These are phyloP conservation scores for Amphimallon solstitiale DNA, from an alignment of 2,888 invertebrate genomes.

Conservation along the genomic window DNA sequence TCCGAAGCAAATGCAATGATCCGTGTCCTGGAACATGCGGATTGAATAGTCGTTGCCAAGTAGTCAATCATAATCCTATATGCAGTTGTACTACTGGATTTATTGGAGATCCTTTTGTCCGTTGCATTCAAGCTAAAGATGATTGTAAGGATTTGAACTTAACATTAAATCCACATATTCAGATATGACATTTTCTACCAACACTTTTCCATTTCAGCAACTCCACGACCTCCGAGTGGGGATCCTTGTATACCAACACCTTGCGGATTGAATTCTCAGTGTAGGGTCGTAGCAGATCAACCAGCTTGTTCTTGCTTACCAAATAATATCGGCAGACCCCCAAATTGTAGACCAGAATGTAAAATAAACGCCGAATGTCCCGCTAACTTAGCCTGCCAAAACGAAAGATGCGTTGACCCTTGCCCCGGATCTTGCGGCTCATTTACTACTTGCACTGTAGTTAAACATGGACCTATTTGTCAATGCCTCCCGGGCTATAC, in stretches of 20 bases:
- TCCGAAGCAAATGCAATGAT: slow-evolving; percentile 82
- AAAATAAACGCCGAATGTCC: slow-evolving; percentile 79
- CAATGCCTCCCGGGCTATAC: slow-evolving; percentile 77
- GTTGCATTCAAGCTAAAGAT: slow-evolving; percentile 65
- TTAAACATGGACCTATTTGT: slow-evolving; percentile 82
- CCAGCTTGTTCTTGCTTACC: slow-evolving; percentile 71
- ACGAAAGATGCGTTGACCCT: slow-evolving; percentile 81
- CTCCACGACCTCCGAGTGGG: slow-evolving; percentile 49
- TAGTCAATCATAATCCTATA: slow-evolving; percentile 87
- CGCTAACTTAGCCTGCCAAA: slow-evolving; percentile 79
- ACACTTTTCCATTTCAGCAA: slow-evolving; percentile 53
- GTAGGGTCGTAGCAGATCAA: slow-evolving; percentile 67
- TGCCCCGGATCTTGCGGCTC: slow-evolving; percentile 82
- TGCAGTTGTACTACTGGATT: slow-evolving; percentile 83
- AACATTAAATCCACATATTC: neutral
- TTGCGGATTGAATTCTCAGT: slow-evolving; percentile 72
- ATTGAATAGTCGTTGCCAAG: slow-evolving; percentile 82
- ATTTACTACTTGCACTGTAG: slow-evolving; percentile 77
- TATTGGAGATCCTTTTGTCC: slow-evolving; percentile 83
- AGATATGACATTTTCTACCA: slow-evolving; percentile 13
- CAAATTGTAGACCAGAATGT: slow-evolving; percentile 75
- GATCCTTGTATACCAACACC: slow-evolving; percentile 74
- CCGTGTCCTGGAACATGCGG: slow-evolving; percentile 87
- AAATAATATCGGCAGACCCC: slow-evolving; percentile 71
- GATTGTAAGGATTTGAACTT: slow-evolving; percentile 28